Conservation (phyloP, 2,797 vertebrate species). For the Anguilla marmorata region DNA sequence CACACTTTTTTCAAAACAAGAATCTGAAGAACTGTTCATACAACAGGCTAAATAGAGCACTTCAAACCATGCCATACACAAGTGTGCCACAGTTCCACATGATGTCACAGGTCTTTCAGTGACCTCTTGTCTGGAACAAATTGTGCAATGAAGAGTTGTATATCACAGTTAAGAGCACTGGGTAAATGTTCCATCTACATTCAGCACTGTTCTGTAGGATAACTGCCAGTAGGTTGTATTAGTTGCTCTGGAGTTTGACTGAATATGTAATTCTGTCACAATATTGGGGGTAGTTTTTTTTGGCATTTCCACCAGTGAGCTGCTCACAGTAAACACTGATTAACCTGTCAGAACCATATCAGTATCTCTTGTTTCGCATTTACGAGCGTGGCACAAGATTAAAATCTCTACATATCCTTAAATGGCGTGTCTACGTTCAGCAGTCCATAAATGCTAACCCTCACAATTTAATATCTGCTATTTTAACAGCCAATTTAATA, state of each 20-base stretch:
- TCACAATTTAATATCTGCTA: background rate
- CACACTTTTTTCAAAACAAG: background rate
- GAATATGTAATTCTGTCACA: background rate
- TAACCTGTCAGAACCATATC: background rate
- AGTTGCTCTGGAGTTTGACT: background rate
- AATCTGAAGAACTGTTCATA: background rate
- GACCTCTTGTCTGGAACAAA: background rate
- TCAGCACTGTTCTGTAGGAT: background rate
- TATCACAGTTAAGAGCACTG: background rate
- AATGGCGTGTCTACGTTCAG: background rate
- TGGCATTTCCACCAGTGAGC: background rate
- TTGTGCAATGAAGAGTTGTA: background rate
- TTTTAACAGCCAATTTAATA: slow-evolving; percentile 16
- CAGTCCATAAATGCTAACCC: background rate
- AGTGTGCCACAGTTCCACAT: background rate
- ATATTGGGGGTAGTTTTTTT: background rate
- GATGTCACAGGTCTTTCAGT: background rate
- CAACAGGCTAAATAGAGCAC: background rate
- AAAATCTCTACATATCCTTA: background rate
- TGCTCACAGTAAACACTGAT: background rate
- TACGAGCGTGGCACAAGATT: background rate
- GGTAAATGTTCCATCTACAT: background rate
- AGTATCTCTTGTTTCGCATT: background rate
- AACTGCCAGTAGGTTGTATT: background rate
- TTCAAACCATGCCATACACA: background rate